phyloP scores from a whole-genome alignment of 1,140 invertebrate genomes.

The Rhagoletis pomonella region DNA sequence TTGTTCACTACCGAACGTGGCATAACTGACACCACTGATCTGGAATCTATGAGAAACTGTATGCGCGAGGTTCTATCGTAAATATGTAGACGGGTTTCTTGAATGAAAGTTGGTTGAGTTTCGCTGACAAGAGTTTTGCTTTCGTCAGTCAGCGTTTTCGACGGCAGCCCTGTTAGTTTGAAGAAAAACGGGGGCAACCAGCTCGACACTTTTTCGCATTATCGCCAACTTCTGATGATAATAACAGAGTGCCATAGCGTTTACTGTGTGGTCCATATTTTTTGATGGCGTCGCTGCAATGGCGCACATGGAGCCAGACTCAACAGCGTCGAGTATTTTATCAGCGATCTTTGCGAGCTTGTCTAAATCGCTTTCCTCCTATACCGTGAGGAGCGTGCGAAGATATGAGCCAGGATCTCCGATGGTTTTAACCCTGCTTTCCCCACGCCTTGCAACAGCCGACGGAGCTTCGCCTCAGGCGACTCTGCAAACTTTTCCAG shows the following conservation, averaged over 20 bases:
- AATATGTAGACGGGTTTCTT: too few species aligned
- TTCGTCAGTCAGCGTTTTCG: constrained; percentile 21
- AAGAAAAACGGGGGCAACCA: too few species aligned
- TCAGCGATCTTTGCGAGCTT: not conserved
- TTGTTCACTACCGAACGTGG: not conserved
- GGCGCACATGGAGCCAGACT: too few species aligned
- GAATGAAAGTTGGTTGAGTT: too few species aligned
- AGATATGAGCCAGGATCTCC: constrained; percentile 15
- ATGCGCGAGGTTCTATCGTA: too few species aligned
- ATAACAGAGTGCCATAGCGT: too few species aligned
- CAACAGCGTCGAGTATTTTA: too few species aligned
- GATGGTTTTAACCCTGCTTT: constrained; percentile 43
- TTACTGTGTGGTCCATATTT: too few species aligned
- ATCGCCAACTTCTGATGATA: constrained; percentile 17
- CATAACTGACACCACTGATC: constrained; percentile 37
- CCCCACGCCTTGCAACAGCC: constrained; percentile 53
- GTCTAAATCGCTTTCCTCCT: constrained; percentile 21
- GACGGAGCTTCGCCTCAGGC: constrained; percentile 30
- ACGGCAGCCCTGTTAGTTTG: not conserved
- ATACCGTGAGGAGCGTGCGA: constrained; percentile 14
- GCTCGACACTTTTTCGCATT: not conserved
- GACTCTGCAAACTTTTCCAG: constrained; percentile 53
- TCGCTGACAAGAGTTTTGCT: not conserved
- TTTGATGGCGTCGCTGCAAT: not conserved
- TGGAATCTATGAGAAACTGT: not conserved